These are phyloP conservation scores for Phylloscopus collybita DNA, from an alignment of 2,797 vertebrate species.

Conservation along the genomic window DNA sequence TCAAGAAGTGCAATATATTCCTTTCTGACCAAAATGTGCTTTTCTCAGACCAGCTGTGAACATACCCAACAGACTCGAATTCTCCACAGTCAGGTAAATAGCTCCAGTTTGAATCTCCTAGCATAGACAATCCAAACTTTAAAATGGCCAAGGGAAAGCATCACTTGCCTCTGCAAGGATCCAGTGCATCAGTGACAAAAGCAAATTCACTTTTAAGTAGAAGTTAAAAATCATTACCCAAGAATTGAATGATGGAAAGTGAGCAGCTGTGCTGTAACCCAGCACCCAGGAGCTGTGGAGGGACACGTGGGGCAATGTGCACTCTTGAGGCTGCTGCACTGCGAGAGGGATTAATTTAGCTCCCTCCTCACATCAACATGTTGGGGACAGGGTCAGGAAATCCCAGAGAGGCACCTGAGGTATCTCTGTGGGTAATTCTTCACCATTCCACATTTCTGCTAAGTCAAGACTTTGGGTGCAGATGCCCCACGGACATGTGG, in stretches of 20 bases:
- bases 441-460: accelerated
- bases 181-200: neutral
- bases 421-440: neutral
- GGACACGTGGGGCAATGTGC: neutral
- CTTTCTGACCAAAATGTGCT: neutral
- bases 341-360: neutral
- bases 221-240: neutral
- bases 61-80: neutral
- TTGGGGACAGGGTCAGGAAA: neutral
- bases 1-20: neutral
- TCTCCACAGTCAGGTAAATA: neutral
- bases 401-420: neutral
- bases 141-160: neutral
- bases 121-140: neutral
- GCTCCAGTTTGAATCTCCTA: neutral
- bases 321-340: no score
- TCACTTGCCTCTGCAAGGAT: neutral
- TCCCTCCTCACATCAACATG: accelerated
- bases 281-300: neutral
- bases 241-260: neutral
- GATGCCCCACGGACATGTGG: neutral
- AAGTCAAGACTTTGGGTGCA: neutral
- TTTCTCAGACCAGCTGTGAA: neutral
- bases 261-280: neutral
- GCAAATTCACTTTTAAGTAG: neutral